Percentiles rank a stretch among this genome's conserved stretches.
These are phyloP conservation scores for Pholis gunnellus DNA, from an alignment of 2,113 vertebrate species.

Conservation along the genomic window DNA sequence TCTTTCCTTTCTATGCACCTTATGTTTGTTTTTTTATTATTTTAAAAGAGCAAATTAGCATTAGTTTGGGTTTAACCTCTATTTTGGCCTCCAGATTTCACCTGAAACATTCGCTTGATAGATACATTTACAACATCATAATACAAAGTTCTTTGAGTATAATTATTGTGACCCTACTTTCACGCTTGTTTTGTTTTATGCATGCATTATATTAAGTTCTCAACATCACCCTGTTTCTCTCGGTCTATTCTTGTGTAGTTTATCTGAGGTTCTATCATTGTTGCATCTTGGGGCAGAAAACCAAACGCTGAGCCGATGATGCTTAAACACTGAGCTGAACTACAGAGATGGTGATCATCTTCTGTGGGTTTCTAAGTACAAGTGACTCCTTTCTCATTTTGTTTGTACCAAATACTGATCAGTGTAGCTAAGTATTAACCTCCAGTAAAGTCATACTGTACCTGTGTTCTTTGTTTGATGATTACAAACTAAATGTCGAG, in stretches of 20 bases:
- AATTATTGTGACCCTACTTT: neutral
- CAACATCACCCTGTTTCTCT: neutral
- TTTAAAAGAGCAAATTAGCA: neutral
- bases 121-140: neutral
- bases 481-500: neutral
- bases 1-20: too few species aligned
- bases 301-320: too few species aligned
- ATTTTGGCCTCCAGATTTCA: neutral
- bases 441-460: neutral
- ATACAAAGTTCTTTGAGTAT: too few species aligned
- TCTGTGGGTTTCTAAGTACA: too few species aligned
- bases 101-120: neutral
- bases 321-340: too few species aligned
- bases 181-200: neutral
- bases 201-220: neutral
- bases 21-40: too few species aligned
- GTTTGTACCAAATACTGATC: too few species aligned
- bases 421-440: too few species aligned
- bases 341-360: too few species aligned
- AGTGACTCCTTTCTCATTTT: too few species aligned
- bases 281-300: too few species aligned
- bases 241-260: neutral
- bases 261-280: too few species aligned
- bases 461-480: neutral
- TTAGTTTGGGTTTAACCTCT: neutral